Percentiles rank a stretch among this genome's conserved stretches.
phyloP scores from a whole-genome alignment of 2,113 vertebrate species.

The Zapus hudsonius region DNA sequence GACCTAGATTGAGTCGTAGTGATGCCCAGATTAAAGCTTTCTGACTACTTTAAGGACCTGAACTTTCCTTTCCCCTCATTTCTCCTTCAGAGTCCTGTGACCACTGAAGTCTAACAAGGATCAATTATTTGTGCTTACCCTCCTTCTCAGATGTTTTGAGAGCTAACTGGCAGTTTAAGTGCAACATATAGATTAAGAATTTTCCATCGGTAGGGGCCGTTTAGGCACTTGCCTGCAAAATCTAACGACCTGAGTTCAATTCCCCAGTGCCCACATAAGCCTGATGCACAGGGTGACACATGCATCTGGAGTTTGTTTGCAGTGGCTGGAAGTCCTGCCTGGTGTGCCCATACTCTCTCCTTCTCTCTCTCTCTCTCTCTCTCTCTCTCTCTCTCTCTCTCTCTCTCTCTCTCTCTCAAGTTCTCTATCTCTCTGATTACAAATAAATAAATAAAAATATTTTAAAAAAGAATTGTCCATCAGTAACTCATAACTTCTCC shows the following conservation, averaged over 20 bases:
- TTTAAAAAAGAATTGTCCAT: not conserved
- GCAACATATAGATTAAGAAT: not conserved
- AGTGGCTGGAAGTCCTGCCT: too few species aligned
- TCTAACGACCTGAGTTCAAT: too few species aligned
- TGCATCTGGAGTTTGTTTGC: too few species aligned
- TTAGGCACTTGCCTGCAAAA: too few species aligned
- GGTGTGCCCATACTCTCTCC: too few species aligned
- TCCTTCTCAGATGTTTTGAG: not conserved
- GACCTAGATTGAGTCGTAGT: not conserved
- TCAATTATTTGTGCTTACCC: not conserved
- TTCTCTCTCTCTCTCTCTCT: too few species aligned
- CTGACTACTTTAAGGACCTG: not conserved
- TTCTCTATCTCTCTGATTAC: too few species aligned
- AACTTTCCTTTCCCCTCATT: not conserved
- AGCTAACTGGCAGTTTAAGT: conserved; percentile 13
- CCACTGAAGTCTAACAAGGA: not conserved
- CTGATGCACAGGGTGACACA: too few species aligned
- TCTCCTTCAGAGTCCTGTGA: not conserved
- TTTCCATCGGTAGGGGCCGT: not conserved
- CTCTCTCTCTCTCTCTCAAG: too few species aligned
- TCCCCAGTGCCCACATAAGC: too few species aligned
- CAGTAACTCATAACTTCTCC: not conserved
- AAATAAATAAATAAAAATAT: too few species aligned
- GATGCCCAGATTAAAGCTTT: not conserved
- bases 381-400: too few species aligned